phyloP scores from a whole-genome alignment of 2,888 invertebrate species.

The Ornithoptera priamus region DNA sequence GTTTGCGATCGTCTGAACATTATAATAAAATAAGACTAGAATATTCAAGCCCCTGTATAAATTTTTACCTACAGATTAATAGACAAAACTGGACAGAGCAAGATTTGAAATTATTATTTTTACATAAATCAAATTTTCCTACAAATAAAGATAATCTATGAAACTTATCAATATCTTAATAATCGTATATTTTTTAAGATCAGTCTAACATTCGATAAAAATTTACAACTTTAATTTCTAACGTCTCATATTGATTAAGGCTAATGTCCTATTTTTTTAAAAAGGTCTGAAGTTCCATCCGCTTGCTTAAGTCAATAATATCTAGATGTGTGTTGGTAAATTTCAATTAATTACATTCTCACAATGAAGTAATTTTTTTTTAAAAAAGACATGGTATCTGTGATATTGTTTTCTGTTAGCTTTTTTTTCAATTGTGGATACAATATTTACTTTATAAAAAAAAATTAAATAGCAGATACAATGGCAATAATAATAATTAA shows the following conservation, averaged over 20 bases:
- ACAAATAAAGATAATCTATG: conserved; percentile 55
- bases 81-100: conserved; percentile 67
- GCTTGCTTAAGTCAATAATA: conserved; percentile 6
- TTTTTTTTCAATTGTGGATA: background rate
- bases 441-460: background rate
- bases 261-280: conserved; percentile 45
- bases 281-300: conserved; percentile 11
- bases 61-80: conserved; percentile 55
- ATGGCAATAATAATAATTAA: conserved; percentile 9
- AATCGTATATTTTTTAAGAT: conserved; percentile 75
- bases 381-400: too few species aligned
- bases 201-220: conserved; percentile 80
- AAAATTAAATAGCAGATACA: background rate
- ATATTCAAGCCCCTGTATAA: conserved; percentile 63
- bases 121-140: conserved; percentile 50
- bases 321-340: background rate
- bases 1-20: conserved; percentile 7
- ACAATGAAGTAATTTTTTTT: too few species aligned
- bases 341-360: too few species aligned
- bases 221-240: conserved; percentile 64
- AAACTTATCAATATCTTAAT: conserved; percentile 64
- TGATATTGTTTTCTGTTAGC: background rate
- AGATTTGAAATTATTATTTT: conserved; percentile 46
- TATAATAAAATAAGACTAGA: conserved; percentile 42
- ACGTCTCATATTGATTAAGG: conserved; percentile 58